A percentile compares a stretch with the other conserved stretches of the same genome.
phyloP scores from a whole-genome alignment of 2,888 invertebrate species.

The Leucozona laternaria region DNA sequence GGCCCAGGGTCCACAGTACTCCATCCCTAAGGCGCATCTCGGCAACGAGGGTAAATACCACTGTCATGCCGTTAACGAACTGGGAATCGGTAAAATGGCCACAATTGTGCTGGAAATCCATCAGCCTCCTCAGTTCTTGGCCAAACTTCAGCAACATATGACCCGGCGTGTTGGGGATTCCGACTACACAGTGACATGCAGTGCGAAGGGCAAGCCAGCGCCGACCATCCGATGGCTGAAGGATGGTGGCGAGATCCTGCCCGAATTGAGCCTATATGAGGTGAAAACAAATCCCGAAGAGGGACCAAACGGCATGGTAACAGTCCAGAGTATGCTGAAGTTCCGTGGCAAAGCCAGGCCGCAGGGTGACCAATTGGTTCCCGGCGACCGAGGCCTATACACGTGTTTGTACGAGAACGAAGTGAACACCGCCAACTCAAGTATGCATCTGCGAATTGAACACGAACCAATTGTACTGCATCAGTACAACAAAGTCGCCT shows the following conservation, averaged over 20 bases:
- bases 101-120: constrained; percentile 93
- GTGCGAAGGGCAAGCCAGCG: constrained; percentile 94
- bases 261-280: constrained; percentile 91
- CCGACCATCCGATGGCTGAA: constrained; percentile 94
- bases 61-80: constrained; percentile 95
- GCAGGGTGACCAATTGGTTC: constrained; percentile 90
- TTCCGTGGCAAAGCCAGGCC: constrained; percentile 92
- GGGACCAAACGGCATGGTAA: constrained; percentile 91
- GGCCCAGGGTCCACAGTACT: constrained; percentile 92
- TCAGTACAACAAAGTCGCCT: constrained; percentile 94
- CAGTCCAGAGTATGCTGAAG: constrained; percentile 91
- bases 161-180: constrained; percentile 91
- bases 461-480: constrained; percentile 95
- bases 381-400: constrained; percentile 94
- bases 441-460: constrained; percentile 95
- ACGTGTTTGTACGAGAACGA: constrained; percentile 95
- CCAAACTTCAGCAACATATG: constrained; percentile 92
- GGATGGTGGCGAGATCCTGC: constrained; percentile 91
- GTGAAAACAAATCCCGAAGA: constrained; percentile 91
- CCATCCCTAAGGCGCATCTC: constrained; percentile 93
- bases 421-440: constrained; percentile 93
- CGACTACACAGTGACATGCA: constrained; percentile 92
- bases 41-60: constrained; percentile 95
- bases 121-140: constrained; percentile 93
- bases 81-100: constrained; percentile 93